Base-by-base conservation (phyloP, 2,888 invertebrate species). In the Drosophila histrio region DNA sequence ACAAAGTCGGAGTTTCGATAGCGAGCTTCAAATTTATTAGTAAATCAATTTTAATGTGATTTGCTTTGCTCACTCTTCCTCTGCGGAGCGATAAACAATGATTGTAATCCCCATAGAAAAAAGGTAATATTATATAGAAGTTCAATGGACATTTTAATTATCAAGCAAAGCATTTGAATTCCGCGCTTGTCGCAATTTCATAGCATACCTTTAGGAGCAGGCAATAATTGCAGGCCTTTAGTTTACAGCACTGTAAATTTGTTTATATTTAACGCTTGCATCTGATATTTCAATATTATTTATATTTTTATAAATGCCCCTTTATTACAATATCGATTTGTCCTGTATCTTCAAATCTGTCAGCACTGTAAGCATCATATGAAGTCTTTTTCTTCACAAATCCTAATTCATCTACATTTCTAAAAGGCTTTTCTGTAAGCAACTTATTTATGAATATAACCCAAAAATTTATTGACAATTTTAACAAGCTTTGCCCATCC, bases 1-100 rank as follows among this genome's bases (percentile, higher is more conserved):
- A 60, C 72, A 69, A 79, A 70, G 61, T 64, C 57, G 6, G 3
- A 13, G 13, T 4, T 9, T 11, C 32, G 15, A 63, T 75, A 58
- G 56, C 11, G 26, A 19, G 24, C n/a, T 19, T 8, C 38, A 53
- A 62, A 71, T 71, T 77, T 53, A 59, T 62, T 43, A 52, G 57
- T 44, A 52, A 52, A 58, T 58, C 50, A 58, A 58, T 58, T 58
- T 32, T 39, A 58, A 58, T 58, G 39, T 19, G 26, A 11, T 28
- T 26, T n/a, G n/a, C n/a, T n/a, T 13, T 32, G 13, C 3, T 13
- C 32, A 21, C 19, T 17, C 19, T 17, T n/a, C n/a, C 50, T 28
- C 38, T 28, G 36, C 32, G 34, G 36, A 17, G 22, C 39, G 39
- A 59, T 65, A 65, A 64, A 30, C 49, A 57, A 26, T 36, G 49